phyloP scores from a whole-genome alignment of 2,797 vertebrate genomes.

The Siniperca obscura region DNA sequence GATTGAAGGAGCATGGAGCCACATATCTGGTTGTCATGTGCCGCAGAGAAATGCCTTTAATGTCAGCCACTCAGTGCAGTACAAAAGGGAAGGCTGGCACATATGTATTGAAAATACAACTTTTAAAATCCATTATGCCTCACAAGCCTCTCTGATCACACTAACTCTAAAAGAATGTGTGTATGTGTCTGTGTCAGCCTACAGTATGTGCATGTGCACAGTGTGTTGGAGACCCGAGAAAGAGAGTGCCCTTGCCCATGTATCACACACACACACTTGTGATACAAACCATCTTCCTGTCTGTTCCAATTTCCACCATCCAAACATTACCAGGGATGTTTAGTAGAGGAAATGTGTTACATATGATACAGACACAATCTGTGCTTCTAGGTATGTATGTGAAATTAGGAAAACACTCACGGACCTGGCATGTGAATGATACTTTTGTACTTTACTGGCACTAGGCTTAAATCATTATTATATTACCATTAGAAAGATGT shows the following conservation, averaged over 20 bases:
- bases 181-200: constrained; percentile 7
- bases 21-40: constrained; percentile 79
- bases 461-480: constrained; percentile 53
- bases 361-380: constrained; percentile 50
- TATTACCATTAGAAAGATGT: constrained; percentile 57
- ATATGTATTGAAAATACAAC: constrained; percentile 67
- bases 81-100: constrained; percentile 68
- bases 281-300: constrained; percentile 68
- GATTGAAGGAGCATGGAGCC: constrained; percentile 75
- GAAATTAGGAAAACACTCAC: constrained; percentile 47
- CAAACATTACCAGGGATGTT: constrained; percentile 57
- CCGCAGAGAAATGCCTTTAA: constrained; percentile 79
- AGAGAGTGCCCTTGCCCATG: constrained; percentile 23
- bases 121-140: constrained; percentile 62
- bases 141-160: constrained; percentile 57
- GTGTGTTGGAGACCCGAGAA: constrained; percentile 14
- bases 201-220: constrained; percentile 14
- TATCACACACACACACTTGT: constrained; percentile 34
- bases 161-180: constrained; percentile 56
- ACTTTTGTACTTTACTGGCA: constrained; percentile 47
- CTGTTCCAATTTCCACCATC: constrained; percentile 62
- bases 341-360: constrained; percentile 63
- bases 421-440: constrained; percentile 45
- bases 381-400: constrained; percentile 42
- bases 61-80: constrained; percentile 59